Evolutionary conservation across 1,140 invertebrate genomes (phyloP).

Genomic region (Euwallacea fornicatus): DNA sequence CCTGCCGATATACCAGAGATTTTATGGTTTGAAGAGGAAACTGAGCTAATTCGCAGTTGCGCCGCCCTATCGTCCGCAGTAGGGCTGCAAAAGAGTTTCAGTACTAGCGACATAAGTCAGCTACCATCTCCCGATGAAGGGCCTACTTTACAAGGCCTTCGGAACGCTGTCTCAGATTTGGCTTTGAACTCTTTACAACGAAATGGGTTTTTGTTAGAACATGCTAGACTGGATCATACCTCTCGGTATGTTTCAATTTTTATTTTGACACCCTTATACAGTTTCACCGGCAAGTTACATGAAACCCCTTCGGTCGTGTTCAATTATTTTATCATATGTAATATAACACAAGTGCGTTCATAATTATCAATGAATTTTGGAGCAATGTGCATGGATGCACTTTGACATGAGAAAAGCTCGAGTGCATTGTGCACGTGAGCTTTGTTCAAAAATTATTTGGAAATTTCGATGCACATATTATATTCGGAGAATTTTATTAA

Average conservation of each 20-base stretch:
- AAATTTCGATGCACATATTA: no score
- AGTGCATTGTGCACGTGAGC: no score
- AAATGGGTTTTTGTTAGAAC: slow-evolving; percentile 60
- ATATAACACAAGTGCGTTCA: no score
- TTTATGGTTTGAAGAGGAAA: slow-evolving; percentile 74
- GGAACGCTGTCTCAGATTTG: slow-evolving; percentile 67
- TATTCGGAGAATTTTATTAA: no score
- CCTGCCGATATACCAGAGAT: slow-evolving; percentile 65
- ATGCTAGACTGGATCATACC: slow-evolving; percentile 65
- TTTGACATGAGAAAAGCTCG: no score
- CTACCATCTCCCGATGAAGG: slow-evolving; percentile 56
- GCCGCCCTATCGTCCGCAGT: slow-evolving; percentile 75
- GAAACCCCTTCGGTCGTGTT: no score
- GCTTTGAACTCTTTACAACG: slow-evolving; percentile 66
- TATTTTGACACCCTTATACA: neutral
- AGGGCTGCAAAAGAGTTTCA: slow-evolving; percentile 79
- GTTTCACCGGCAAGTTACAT: no score
- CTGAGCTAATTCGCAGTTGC: slow-evolving; percentile 75
- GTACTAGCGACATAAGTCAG: slow-evolving; percentile 72
- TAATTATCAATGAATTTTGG: no score
- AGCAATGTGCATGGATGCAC: no score
- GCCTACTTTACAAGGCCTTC: slow-evolving; percentile 46
- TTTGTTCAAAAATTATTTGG: no score
- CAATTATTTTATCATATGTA: no score
- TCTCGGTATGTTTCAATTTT: slow-evolving; percentile 57